Evolutionary conservation across 2,797 vertebrate species (phyloP), one percentile per base, ranked within the genome.

Genomic region (Scleropages formosus): DNA sequence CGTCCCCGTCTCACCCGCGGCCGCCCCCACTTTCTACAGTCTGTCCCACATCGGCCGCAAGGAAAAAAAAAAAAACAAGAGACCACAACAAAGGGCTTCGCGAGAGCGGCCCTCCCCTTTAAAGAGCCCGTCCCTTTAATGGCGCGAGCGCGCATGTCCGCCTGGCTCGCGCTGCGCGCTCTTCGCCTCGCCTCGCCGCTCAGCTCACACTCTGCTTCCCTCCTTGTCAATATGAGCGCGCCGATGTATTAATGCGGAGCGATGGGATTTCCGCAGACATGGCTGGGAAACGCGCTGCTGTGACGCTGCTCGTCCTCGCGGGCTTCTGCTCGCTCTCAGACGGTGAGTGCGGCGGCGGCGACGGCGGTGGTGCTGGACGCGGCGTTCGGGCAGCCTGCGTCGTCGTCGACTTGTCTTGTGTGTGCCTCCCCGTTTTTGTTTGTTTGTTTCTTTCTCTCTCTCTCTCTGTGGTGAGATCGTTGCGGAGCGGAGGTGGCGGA

Each of bases 181-280:
- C 65, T 31, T 39, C 31, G 31, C n/a, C n/a, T n/a, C n/a, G n/a
- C n/a, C n/a, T 31, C 2, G 31, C 31, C 31, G 31, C n/a, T n/a
- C n/a, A 2, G 31, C 31, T 39, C 31, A 39, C 2, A 39, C 31
- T 31, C n/a, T 79, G 74, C 79, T 80, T 83, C 76, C 83, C 82
- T 49, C 26, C 78, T 73, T 26, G 63, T 79, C 75, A 66, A 74
- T 74, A 49, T 80, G 75, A 77, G 58, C 51, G 49, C 80, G 63
- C 49, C 61, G 66, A 73, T 77, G 76, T 73, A 72, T 82, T 73
- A 78, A 82, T 84, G 89, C 81, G 78, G 89, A 89, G 88, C 86
- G 75, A 86, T 80, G 85, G 79, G 83, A 85, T 61, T 88, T 76
- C 31, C 80, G 82, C 79, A 86, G 89, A 75, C 82, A 92, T 92